Conservation (phyloP, 2,888 invertebrate genomes). For the Bibio marci region DNA sequence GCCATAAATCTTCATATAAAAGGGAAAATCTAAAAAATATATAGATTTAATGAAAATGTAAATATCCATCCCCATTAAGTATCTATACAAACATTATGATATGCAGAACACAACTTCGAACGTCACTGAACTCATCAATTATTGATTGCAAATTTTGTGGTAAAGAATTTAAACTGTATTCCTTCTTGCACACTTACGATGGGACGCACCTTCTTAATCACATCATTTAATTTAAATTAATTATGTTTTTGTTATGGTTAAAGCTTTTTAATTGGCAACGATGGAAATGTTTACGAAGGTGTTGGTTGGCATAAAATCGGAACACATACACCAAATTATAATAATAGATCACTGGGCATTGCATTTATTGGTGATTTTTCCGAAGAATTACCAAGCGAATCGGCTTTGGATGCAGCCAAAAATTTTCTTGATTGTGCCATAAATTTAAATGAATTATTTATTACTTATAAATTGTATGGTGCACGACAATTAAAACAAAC, state of each 20-base stretch:
- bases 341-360: constrained; percentile 40
- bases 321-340: constrained; percentile 40
- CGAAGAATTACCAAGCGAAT: too few relatives aligned
- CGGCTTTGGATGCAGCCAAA: constrained; percentile 16
- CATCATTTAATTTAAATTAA: not conserved
- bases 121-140: too few relatives aligned
- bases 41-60: too few relatives aligned
- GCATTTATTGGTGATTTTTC: too few relatives aligned
- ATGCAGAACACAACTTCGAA: too few relatives aligned
- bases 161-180: too few relatives aligned
- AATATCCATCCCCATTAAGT: too few relatives aligned
- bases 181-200: too few relatives aligned
- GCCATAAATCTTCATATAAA: too few relatives aligned
- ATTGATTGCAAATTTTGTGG: constrained; percentile 38
- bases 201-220: not conserved
- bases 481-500: constrained; percentile 23
- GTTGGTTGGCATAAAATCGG: constrained; percentile 43
- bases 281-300: constrained; percentile 47
- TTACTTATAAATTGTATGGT: constrained; percentile 21
- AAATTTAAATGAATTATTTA: constrained; percentile 15
- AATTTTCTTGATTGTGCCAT: constrained; percentile 21
- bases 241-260: too few relatives aligned
- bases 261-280: constrained; percentile 44
- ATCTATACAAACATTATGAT: too few relatives aligned
- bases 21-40: too few relatives aligned